Evolutionary conservation across 2,888 invertebrate genomes (phyloP).

Genomic region (Philereme vetulata): DNA sequence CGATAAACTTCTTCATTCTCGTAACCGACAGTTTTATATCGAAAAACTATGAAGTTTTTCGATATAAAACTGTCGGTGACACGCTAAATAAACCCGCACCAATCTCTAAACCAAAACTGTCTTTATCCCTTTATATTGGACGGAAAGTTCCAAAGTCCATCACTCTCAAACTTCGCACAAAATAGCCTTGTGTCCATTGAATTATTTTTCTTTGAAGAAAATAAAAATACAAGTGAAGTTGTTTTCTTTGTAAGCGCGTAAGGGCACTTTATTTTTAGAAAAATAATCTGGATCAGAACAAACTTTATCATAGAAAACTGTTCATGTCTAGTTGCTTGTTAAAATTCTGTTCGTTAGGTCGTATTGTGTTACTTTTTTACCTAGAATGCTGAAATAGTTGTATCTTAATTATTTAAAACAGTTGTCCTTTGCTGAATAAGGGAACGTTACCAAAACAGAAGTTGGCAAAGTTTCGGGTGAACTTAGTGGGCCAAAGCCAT

Average conservation of each 20-base stretch:
- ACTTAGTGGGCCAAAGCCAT: slow-evolving; percentile 51
- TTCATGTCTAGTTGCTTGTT: slow-evolving; percentile 2
- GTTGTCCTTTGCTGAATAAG: slow-evolving; percentile 24
- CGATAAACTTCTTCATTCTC: slow-evolving; percentile 19
- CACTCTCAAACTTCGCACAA: slow-evolving; percentile 45
- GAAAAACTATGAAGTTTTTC: slow-evolving; percentile 48
- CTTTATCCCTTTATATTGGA: slow-evolving; percentile 48
- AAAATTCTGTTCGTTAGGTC: slow-evolving; percentile 2
- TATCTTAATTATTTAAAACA: slow-evolving; percentile 20
- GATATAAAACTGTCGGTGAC: slow-evolving; percentile 40
- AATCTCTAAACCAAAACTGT: slow-evolving; percentile 45
- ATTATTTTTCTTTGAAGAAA: slow-evolving; percentile 37
- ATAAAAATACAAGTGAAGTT: slow-evolving; percentile 30
- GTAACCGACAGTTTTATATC: too few relatives aligned
- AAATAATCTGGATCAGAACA: slow-evolving; percentile 16
- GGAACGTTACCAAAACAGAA: slow-evolving; percentile 28
- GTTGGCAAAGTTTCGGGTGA: slow-evolving; percentile 17
- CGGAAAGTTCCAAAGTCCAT: slow-evolving; percentile 45
- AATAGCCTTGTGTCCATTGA: slow-evolving; percentile 39
- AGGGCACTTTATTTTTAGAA: slow-evolving; percentile 22
- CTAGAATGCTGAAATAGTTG: slow-evolving; percentile 20
- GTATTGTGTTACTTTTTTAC: slow-evolving; percentile 2
- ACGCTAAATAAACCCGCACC: slow-evolving; percentile 44
- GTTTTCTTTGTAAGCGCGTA: slow-evolving; percentile 29
- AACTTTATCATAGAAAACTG: not conserved